Base-by-base conservation (phyloP, 2,888 invertebrate genomes). In the Cryptocephalus moraei region DNA sequence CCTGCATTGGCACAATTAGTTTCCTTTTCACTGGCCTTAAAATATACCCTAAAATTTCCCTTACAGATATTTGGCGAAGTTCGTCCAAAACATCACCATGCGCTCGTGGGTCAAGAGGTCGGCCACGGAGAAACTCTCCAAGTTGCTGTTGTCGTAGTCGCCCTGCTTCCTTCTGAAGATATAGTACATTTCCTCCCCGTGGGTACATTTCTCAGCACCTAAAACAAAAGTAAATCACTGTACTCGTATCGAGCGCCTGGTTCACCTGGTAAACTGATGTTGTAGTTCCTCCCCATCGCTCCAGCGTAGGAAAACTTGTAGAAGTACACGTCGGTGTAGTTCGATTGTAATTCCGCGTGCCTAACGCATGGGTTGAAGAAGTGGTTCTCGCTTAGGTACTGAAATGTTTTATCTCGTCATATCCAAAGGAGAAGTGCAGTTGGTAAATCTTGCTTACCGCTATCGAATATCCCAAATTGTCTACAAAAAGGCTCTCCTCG, bases 61-160 rank as follows among this genome's bases (percentile, higher is more conserved):
- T 66, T 61, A 78, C 71, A 77, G 74, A 56, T 64, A 65, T 59
- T 75, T 77, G 0, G 81, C 82, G 62, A 83, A 83, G 57, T 82
- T 80, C 0, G 79, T 75, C 81, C 82, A 60, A 8, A 59, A 46
- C 42, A 45, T 56, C 1, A 53, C 47, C 49, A 60, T 49, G 11
- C 55, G 48, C 8, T 48, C 50, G 14, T 53, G 52, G 9, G 52
- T 56, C 9, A 51, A 9, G 10, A 51, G 45, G 43, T 60, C 58
- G 31, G 44, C 45, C 38, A 38, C 32, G 1, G 55, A 45, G 43
- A 53, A 55, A 31, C 33, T 33, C 22, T 13, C 44, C 41, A 55
- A 45, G 42, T 55, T 43, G 2, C 55, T 53, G 46, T 60, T 60
- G 42, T 60, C 51, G 39, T 59, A 59, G 13, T 46, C 49, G 33